These are phyloP conservation scores for Excalfactoria chinensis DNA, from an alignment of 2,113 vertebrate species.

Conservation along the genomic window DNA sequence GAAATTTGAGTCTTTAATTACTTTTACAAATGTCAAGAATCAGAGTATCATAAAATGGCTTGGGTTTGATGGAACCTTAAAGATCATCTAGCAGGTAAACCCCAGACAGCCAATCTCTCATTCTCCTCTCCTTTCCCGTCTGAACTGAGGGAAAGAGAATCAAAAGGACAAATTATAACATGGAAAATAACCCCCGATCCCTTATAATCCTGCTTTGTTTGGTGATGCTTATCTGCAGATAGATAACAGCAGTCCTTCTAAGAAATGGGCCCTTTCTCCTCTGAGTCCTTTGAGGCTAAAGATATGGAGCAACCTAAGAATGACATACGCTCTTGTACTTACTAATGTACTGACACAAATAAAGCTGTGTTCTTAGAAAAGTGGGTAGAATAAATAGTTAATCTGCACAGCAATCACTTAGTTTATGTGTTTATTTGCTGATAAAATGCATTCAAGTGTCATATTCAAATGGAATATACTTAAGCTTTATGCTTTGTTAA, in stretches of 20 bases:
- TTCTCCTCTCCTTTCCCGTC: not conserved
- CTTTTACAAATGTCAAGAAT: not conserved
- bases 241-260: not conserved
- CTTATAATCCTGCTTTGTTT: not conserved
- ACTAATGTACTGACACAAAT: not conserved
- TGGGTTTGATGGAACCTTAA: too few relatives aligned
- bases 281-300: not conserved
- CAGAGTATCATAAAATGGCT: too few relatives aligned
- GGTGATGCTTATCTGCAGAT: not conserved
- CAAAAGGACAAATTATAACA: not conserved
- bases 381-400: not conserved
- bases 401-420: not conserved
- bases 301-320: not conserved
- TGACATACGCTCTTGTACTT: not conserved
- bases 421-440: not conserved
- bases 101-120: not conserved
- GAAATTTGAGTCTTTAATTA: not conserved
- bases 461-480: not conserved
- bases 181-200: not conserved
- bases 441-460: not conserved
- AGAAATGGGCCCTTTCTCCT: not conserved
- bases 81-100: not conserved
- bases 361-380: not conserved
- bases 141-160: not conserved
- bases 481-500: not conserved